Evolutionary conservation across 2,113 vertebrate genomes (phyloP).

Genomic region (Chaetodon auriga): DNA sequence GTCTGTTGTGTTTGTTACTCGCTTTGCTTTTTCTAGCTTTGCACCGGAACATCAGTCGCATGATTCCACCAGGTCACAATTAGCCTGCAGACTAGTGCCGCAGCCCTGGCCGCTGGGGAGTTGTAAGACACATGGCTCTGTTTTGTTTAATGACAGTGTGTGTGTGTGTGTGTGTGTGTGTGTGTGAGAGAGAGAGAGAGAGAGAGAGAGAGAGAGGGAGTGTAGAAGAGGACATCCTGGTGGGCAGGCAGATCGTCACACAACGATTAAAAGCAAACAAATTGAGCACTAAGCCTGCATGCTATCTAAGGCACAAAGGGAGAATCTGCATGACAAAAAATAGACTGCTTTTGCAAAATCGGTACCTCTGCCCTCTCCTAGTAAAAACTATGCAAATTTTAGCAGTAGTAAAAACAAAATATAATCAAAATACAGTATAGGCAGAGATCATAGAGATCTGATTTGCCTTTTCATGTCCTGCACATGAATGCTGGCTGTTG

Average conservation of each 20-base stretch:
- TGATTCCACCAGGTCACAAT: slow-evolving; percentile 78
- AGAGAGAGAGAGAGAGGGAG: not conserved
- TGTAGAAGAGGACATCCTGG: slow-evolving; percentile 53
- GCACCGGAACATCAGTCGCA: slow-evolving; percentile 63
- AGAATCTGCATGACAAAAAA: slow-evolving; percentile 28
- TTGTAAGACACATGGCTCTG: slow-evolving; percentile 75
- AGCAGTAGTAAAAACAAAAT: slow-evolving; percentile 4
- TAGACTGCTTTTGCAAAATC: slow-evolving; percentile 41
- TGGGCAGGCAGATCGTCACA: slow-evolving; percentile 64
- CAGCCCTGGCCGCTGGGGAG: slow-evolving; percentile 56
- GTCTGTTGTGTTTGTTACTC: slow-evolving; percentile 63
- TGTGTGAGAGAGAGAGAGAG: slow-evolving; percentile 8
- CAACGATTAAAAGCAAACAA: slow-evolving; percentile 74
- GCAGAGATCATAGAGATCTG: slow-evolving; percentile 21
- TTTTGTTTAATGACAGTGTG: slow-evolving; percentile 80
- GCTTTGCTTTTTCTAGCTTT: slow-evolving; percentile 54
- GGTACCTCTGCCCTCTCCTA: slow-evolving; percentile 21
- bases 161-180: slow-evolving; percentile 63
- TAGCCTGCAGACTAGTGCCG: slow-evolving; percentile 65
- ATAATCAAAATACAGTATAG: not conserved
- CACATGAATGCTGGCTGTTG: slow-evolving; percentile 35
- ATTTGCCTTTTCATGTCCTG: slow-evolving; percentile 44
- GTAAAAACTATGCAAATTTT: slow-evolving; percentile 39
- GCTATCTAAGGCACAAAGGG: slow-evolving; percentile 38
- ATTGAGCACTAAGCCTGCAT: slow-evolving; percentile 52